Evolutionary conservation across 2,113 vertebrate genomes (phyloP), one percentile per base, ranked within the genome.

Genomic region (Orientallactaga bullata): DNA sequence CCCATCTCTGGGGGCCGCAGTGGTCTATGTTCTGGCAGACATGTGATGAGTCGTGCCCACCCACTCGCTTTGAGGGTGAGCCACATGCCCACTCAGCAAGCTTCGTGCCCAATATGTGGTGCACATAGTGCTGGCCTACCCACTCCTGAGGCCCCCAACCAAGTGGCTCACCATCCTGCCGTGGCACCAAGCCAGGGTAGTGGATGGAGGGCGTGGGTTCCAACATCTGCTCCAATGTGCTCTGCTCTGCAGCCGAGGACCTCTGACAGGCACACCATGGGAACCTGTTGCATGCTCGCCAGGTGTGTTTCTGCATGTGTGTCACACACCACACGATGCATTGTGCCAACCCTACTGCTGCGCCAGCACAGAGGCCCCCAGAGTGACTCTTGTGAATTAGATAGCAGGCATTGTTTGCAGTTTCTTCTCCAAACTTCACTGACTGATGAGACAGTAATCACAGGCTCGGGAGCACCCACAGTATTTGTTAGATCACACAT

Each of bases 381-480:
- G 69, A 93, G 95, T 39, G 24, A 77, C 24, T 90, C 71, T 73
- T 23, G 42, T 61, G 78, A 96, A 91, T 84, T 68, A 90, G 85
- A 68, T 58, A 88, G 73, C 74, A 68, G 47, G 86, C n/a, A 42
- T 37, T 73, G 86, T 90, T 80, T 79, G 90, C 68, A 71, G 82
- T 91, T 93, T 90, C 0, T 10, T 79, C 69, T 92, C 90, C 83
- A 86, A 78, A 55, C 63, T 81, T 78, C 7, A 1, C 69, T 28
- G 76, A 83, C 85, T 88, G 93, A 89, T 58, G 72, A 89, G 89
- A 85, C 89, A 92, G 30, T 73, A 65, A 94, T 93, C 92, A 86
- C 65, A 81, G 84, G 87, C 76, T 90, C 37, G 0, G 79, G 61
- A 76, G 42, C 73, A 74, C 61, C 82, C 0, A 0, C 37, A 9